Evolutionary conservation across 2,888 invertebrate species (phyloP), one percentile per base, ranked within the genome.

Genomic region (Boloria selene): DNA sequence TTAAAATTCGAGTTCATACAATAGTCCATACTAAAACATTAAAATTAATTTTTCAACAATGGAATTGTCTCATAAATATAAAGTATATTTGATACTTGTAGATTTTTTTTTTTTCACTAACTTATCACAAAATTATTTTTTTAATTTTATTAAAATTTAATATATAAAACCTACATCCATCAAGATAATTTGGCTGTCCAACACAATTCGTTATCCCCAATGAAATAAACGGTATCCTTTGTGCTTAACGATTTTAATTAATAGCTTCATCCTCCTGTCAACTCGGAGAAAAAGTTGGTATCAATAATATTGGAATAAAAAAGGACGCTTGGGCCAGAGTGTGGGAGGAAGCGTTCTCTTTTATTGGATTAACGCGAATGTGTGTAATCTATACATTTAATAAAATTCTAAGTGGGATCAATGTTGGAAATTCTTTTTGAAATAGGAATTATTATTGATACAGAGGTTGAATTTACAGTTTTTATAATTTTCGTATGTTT

Each of bases 181-280:
- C 67, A 64, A 62, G 55, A 63, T 70, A 70, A 67, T 70, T 70
- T 61, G 60, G 56, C 59, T 50, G 67, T 70, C 67, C 47, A 55
- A 54, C 18, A 44, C 59, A 42, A 50, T 61, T 67, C 67, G 69
- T 64, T 67, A 65, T 62, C 45, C 65, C 64, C 62, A 70, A 54
- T 61, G 64, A 49, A 61, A 64, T 67, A 64, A 60, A 61, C 58
- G 61, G 61, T 56, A 47, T 65, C 64, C 60, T 67, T 69, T 64
- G 66, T 65, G 50, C 31, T 65, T 65, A 67, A 70, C 61, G 61
- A 63, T 70, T 72, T 71, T 72, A 73, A 73, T 73, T 73, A 72
- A 73, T 73, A 67, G 70, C 67, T 56, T 61, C 71, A 51, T 53
- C 59, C 68, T 60, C 51, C 70, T 69, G 72, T 70, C 72, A 69